phyloP scores from a whole-genome alignment of 2,888 invertebrate genomes.

The Agrochola litura region DNA sequence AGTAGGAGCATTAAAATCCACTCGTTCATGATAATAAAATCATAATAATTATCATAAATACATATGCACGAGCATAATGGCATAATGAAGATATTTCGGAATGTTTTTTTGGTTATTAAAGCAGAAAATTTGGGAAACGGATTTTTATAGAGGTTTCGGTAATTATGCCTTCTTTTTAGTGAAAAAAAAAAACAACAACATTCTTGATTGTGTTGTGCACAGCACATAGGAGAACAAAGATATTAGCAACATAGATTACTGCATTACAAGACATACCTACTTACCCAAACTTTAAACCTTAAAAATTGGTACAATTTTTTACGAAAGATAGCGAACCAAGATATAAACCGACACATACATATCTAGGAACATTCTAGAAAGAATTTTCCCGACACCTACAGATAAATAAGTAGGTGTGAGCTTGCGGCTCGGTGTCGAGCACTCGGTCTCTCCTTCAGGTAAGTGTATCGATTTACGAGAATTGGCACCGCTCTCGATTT shows the following conservation, averaged over 20 bases:
- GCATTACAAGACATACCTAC: background rate
- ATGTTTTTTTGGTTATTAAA: background rate
- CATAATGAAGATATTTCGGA: slow-evolving; percentile 14
- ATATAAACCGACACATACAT: background rate
- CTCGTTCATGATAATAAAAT: slow-evolving; percentile 42
- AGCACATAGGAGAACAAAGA: too few relatives aligned
- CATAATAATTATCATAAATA: slow-evolving; percentile 49
- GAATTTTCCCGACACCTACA: slow-evolving; percentile 30
- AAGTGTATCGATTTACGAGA: slow-evolving; percentile 54
- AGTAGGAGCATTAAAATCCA: slow-evolving; percentile 42
- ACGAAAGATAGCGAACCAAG: background rate
- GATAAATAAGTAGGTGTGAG: slow-evolving; percentile 42
- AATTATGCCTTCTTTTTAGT: too few relatives aligned
- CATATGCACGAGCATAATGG: slow-evolving; percentile 34
- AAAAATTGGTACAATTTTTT: background rate
- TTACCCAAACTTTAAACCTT: background rate
- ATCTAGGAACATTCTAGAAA: slow-evolving; percentile 12
- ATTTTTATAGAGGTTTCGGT: background rate
- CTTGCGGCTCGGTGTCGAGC: slow-evolving; percentile 27
- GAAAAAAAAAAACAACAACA: too few relatives aligned
- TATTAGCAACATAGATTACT: background rate
- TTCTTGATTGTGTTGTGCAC: too few relatives aligned
- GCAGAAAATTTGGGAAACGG: background rate
- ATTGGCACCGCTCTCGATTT: slow-evolving; percentile 23
- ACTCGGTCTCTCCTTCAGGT: slow-evolving; percentile 38